phyloP scores from a whole-genome alignment of 1,140 invertebrate species.

The Apis mellifera region Amel_HAv3.1 CM009935.2:3379001-3379500 shows the following conservation, averaged over 20 bases:
- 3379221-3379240: conserved; percentile 68
- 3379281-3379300: background rate
- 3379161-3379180: conserved; percentile 75
- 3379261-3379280: conserved; percentile 36
- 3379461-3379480: too few relatives aligned
- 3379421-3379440: too few relatives aligned
- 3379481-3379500: background rate
- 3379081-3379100: conserved; percentile 66
- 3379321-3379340: too few relatives aligned
- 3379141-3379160: conserved; percentile 78
- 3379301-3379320: too few relatives aligned
- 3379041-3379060: conserved; percentile 81
- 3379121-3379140: conserved; percentile 81
- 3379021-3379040: conserved; percentile 67
- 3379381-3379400: too few relatives aligned
- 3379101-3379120: conserved; percentile 76
- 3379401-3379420: too few relatives aligned
- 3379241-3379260: conserved; percentile 57
- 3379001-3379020: conserved; percentile 72
- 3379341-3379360: too few relatives aligned
- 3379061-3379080: conserved; percentile 74
- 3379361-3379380: too few relatives aligned
- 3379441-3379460: too few relatives aligned
- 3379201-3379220: conserved; percentile 63
- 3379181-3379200: conserved; percentile 60